Evolutionary conservation across 2,888 invertebrate species (phyloP).

Genomic region (Vandiemenella viatica): DNA sequence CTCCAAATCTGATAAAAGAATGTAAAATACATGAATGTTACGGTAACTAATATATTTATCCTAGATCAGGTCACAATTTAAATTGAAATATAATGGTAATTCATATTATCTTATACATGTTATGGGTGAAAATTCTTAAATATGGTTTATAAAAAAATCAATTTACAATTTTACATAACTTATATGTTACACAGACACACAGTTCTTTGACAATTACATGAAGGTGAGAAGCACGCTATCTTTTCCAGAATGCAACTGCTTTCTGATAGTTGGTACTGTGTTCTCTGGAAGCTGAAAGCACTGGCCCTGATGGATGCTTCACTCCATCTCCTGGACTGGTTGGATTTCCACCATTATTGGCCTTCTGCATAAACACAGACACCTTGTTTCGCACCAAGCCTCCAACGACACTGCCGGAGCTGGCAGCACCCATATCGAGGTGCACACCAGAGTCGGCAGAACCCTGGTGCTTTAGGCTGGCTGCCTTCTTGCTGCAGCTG

Average conservation of each 20-base stretch:
- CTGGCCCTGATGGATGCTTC: background rate
- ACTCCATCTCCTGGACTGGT: no score
- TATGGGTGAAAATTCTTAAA: background rate
- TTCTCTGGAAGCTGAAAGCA: conserved; percentile 5
- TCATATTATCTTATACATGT: no score
- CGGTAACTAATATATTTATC: no score
- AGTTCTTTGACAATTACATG: background rate
- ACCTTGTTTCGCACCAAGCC: background rate
- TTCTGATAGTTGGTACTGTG: conserved; percentile 23
- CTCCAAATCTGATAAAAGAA: no score
- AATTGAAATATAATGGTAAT: no score
- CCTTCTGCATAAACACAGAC: no score
- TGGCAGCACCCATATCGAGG: conserved; percentile 8
- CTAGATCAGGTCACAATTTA: no score
- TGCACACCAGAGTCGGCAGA: conserved; percentile 15
- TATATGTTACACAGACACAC: background rate
- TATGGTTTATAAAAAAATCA: background rate
- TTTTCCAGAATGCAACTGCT: conserved; percentile 33
- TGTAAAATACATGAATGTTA: no score
- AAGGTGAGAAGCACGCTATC: conserved; percentile 6
- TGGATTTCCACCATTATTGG: no score
- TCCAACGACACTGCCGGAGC: background rate
- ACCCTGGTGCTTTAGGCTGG: conserved; percentile 15
- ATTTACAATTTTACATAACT: background rate
- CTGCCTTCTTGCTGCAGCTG: conserved; percentile 13